Conservation (phyloP, 2,113 vertebrate genomes). For the Vulpes ferrilata region DNA sequence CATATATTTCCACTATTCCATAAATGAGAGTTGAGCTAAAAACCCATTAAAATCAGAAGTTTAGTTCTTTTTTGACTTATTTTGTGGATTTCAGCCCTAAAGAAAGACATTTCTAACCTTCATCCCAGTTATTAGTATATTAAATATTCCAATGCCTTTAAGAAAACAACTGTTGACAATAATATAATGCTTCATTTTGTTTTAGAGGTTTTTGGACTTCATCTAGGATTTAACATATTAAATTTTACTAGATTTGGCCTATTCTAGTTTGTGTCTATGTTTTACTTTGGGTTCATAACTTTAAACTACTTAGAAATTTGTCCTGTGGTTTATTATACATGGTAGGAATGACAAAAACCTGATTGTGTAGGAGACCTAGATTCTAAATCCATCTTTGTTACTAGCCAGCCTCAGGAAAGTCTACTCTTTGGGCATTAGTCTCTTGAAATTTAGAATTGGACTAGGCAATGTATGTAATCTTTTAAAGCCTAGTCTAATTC, state of each 20-base stretch:
- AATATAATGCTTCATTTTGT: not conserved
- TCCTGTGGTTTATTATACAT: not conserved
- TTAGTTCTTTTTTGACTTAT: not conserved
- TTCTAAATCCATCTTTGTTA: conserved; percentile 24
- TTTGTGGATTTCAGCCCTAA: not conserved
- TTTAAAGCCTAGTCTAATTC: not conserved
- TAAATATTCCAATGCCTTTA: not conserved
- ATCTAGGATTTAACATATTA: not conserved
- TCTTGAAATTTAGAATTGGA: conserved; percentile 44
- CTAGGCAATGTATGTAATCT: not conserved
- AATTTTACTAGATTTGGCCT: not conserved
- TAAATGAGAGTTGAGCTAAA: not conserved
- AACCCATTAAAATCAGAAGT: not conserved
- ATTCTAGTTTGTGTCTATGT: not conserved
- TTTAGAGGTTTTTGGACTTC: not conserved
- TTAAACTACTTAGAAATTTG: not conserved
- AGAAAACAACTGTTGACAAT: not conserved
- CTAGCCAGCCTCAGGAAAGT: not conserved
- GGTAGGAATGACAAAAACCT: not conserved
- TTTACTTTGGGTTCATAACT: not conserved
- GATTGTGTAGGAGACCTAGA: not conserved
- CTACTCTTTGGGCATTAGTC: not conserved
- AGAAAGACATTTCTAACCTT: not conserved
- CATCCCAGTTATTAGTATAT: not conserved
- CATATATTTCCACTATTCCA: not conserved